Base-by-base conservation (phyloP, 2,113 vertebrate species). In the Neotoma lepida region DNA sequence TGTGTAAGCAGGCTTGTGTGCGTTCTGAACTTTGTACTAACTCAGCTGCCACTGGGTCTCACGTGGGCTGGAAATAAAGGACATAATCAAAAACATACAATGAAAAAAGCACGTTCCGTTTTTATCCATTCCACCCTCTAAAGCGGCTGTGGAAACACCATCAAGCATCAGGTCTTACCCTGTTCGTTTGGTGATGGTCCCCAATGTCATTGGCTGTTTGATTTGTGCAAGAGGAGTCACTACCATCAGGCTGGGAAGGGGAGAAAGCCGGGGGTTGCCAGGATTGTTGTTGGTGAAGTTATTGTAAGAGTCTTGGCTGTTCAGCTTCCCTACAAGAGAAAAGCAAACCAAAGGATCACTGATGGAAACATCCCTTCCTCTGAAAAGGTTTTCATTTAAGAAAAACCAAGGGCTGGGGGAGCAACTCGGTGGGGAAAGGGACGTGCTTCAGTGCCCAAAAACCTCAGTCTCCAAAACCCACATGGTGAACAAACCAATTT, bases 281-380 rank as follows among this genome's bases (percentile, higher is more conserved):
- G 99, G 99, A 94, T 99, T 99, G 98, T 99, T 99, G 97, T 99
- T 99, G 96, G 99, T 99, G 97, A 99, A 99, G 98, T 99, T 99
- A 97, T 99, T 99, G 98, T 99, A 99, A 30, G 99, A 99, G 74
- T 99, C 99, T 96, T 99, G 99, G 97, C 98, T 99, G 98, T 99
- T 99, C 95, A 99, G 95, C 97, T 98, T 98, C 95, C 98, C 98
- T 98, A 91, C 41, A 58, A 94, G 64, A 95, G 63, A 98, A 0
- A 96, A 88, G 94, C 88, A 88, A 96, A 0, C 26, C 95, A 46
- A 91, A 97, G 68, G 70, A n/a, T 97, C 6, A 68, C 64, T 77
- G 94, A 0, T 6, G 68, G 44, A 76, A 80, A 46, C 66, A 90
- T 63, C 89, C 66, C 74, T 84, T 51, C 70, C 24, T 91, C 85